Conservation (phyloP, 2,888 invertebrate genomes). For the Nudaria mundana region DNA sequence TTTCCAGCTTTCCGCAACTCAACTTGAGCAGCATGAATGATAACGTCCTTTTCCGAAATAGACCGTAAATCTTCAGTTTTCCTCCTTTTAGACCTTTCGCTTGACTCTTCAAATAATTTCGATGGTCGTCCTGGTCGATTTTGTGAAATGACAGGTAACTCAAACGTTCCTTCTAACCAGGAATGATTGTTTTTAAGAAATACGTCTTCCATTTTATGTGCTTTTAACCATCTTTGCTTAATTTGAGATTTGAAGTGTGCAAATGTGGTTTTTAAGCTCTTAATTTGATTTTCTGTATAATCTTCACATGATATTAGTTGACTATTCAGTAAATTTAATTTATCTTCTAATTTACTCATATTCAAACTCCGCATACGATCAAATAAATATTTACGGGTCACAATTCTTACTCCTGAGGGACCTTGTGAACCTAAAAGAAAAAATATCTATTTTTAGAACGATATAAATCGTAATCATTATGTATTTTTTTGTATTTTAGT, state of each 20-base stretch:
- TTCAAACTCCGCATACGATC: too few relatives aligned
- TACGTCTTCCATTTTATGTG: slow-evolving; percentile 1
- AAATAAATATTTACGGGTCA: too few relatives aligned
- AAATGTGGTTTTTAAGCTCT: slow-evolving; percentile 1
- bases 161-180: slow-evolving; percentile 11
- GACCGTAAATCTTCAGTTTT: slow-evolving; percentile 5
- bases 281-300: not conserved
- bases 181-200: slow-evolving; percentile 3
- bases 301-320: too few relatives aligned
- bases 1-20: slow-evolving; percentile 5
- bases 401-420: too few relatives aligned
- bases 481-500: too few relatives aligned
- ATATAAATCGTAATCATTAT: too few relatives aligned
- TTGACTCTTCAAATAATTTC: not conserved
- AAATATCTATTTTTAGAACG: too few relatives aligned
- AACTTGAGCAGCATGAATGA: slow-evolving; percentile 6
- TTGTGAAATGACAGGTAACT: slow-evolving; percentile 1
- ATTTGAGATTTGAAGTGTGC: slow-evolving; percentile 7
- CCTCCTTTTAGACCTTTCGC: slow-evolving; percentile 4
- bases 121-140: not conserved
- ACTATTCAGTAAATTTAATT: too few relatives aligned
- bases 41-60: not conserved
- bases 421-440: too few relatives aligned
- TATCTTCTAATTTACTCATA: too few relatives aligned
- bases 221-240: slow-evolving; percentile 9